Percentiles rank a stretch among this genome's conserved stretches.
phyloP scores from a whole-genome alignment of 2,113 vertebrate genomes.

The Piprites chloris region DNA sequence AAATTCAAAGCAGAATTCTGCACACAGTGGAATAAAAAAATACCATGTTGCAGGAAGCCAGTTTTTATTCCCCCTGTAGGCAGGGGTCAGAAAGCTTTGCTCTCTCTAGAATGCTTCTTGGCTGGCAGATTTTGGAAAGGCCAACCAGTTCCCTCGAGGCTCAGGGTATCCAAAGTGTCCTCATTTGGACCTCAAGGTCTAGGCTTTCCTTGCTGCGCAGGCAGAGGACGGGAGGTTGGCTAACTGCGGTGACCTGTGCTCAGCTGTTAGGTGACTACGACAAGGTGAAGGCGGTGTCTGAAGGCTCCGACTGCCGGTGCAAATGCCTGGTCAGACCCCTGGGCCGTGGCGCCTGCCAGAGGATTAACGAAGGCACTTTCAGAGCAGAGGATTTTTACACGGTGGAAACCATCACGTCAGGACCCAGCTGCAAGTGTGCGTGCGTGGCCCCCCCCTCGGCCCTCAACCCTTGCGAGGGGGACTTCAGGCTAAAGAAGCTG shows the following conservation, averaged over 20 bases:
- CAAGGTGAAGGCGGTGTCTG: slow-evolving; percentile 94
- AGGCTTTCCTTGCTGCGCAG: neutral
- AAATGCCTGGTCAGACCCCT: slow-evolving; percentile 94
- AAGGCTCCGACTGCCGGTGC: slow-evolving; percentile 90
- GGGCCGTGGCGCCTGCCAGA: slow-evolving; percentile 85
- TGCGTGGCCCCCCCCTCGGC: slow-evolving; percentile 91
- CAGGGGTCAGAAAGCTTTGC: neutral
- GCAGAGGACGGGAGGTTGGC: neutral
- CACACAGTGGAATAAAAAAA: neutral
- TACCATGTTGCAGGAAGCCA: neutral
- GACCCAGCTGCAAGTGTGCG: slow-evolving; percentile 90
- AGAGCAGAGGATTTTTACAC: slow-evolving; percentile 84
- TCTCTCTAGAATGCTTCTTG: neutral
- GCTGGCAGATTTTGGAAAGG: neutral
- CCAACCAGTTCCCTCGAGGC: neutral
- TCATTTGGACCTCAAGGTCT: neutral
- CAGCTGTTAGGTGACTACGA: slow-evolving; percentile 95
- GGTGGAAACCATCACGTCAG: slow-evolving; percentile 91
- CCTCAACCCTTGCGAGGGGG: slow-evolving; percentile 89
- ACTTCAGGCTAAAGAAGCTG: slow-evolving; percentile 87
- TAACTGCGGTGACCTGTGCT: slow-evolving; percentile 10
- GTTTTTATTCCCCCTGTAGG: neutral
- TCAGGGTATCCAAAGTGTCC: neutral
- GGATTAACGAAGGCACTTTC: slow-evolving; percentile 77
- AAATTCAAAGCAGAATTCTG: neutral